Evolutionary conservation across 2,113 vertebrate genomes (phyloP).

Genomic region (Pica pica): DNA sequence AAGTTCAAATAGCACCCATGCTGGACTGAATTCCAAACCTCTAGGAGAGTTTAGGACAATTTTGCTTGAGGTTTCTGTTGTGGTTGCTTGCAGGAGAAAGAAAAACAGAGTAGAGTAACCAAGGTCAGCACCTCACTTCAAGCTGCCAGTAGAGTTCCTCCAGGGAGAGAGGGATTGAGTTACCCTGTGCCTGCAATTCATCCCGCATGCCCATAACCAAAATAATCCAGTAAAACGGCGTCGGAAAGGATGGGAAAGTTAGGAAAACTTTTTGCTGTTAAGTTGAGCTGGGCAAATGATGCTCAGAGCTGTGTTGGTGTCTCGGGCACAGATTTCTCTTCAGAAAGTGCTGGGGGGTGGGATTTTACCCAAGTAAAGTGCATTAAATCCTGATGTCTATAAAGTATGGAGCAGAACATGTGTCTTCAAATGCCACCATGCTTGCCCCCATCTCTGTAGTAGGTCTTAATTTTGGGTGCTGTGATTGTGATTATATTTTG

Average conservation of each 20-base stretch:
- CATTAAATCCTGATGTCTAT: neutral
- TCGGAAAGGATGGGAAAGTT: neutral
- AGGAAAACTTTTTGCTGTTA: neutral
- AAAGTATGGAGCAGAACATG: accelerated
- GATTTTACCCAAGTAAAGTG: neutral
- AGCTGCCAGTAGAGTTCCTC: neutral
- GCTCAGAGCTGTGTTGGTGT: neutral
- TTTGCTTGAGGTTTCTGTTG: conserved; percentile 24
- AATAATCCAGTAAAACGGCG: neutral
- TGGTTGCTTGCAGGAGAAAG: neutral
- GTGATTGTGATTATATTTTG: neutral
- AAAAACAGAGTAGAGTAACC: neutral
- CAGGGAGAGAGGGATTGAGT: neutral
- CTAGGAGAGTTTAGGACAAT: neutral
- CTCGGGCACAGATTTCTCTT: neutral
- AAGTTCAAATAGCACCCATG: neutral
- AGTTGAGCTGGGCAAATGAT: neutral
- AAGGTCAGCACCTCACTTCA: conserved; percentile 18
- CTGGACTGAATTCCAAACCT: neutral
- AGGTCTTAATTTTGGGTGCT: neutral
- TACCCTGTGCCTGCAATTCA: neutral
- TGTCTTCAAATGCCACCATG: accelerated
- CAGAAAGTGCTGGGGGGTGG: neutral
- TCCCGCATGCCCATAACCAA: neutral
- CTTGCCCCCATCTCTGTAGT: neutral